Base-by-base conservation (phyloP, 2,797 vertebrate genomes). In the Microchirus variegatus region DNA sequence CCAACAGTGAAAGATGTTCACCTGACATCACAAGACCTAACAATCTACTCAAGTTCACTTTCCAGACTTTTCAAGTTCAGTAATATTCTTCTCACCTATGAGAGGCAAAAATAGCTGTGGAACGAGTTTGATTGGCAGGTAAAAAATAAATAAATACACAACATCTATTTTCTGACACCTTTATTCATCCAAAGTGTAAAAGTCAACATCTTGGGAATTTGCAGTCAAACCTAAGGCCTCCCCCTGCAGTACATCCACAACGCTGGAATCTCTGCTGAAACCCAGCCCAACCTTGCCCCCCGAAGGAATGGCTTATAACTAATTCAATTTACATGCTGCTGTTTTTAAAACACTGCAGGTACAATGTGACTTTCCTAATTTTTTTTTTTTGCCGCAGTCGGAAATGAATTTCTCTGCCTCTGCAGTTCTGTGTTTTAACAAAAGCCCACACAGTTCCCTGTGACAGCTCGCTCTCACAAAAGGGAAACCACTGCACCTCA, bases 351-450 rank as follows among this genome's bases (percentile, higher is more conserved):
- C 83, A 84, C 81, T 81, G 79, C 84, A 87, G 84, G 87, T 90
- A 86, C 76, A 81, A 78, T 85, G 76, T 77, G 77, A 86, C 83
- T 87, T 85, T 82, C 69, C 78, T 77, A 61, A 80, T 57, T 76
- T 46, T 59, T 66, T 57, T 63, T 52, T 67, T 51, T 75, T 69
- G 67, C 62, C 43, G 63, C 86, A 85, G 84, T 84, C 81, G 68
- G 77, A 83, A 90, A 91, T 87, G 78, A 77, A 90, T 89, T 88
- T 80, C 77, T 86, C 80, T 81, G 81, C 85, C 87, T 83, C 83
- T 82, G 84, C 81, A 83, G 70, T 76, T 81, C 78, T 82, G 71
- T 76, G 82, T 77, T 86, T 81, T 77, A 88, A 89, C 83, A 87
- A 86, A 89, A 86, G 83, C 90, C 84, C 86, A 86, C 83, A 87